phyloP scores from a whole-genome alignment of 2,797 vertebrate genomes.

The Pogonophryne albipinna region DNA sequence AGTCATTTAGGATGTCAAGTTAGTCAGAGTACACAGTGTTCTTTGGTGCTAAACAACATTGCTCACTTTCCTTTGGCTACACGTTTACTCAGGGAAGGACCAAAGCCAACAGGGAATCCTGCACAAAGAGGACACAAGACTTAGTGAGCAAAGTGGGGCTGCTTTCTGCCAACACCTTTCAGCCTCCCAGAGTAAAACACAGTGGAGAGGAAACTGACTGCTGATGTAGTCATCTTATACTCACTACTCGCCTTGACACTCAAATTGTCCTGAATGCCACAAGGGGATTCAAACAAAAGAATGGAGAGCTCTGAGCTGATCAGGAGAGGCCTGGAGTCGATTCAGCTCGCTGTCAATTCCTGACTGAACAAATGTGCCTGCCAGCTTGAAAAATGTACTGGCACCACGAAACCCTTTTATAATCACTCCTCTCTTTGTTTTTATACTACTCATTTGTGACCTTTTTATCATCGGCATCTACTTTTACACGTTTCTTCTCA shows the following conservation, averaged over 20 bases:
- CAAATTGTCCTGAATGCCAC: constrained; percentile 78
- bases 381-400: constrained; percentile 57
- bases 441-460: neutral
- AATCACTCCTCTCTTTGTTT: constrained; percentile 25
- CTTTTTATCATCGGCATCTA: constrained; percentile 6
- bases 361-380: constrained; percentile 66
- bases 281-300: constrained; percentile 76
- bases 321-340: constrained; percentile 66
- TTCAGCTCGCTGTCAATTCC: constrained; percentile 74
- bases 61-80: constrained; percentile 63
- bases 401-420: constrained; percentile 36
- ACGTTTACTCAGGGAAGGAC: constrained; percentile 39
- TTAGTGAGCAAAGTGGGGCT: constrained; percentile 34
- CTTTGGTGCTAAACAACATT: constrained; percentile 25
- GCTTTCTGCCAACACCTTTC: constrained; percentile 51
- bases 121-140: constrained; percentile 31
- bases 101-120: constrained; percentile 34
- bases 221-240: constrained; percentile 79
- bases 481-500: neutral
- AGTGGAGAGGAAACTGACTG: constrained; percentile 76
- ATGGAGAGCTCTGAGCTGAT: constrained; percentile 65
- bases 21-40: constrained; percentile 46
- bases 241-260: constrained; percentile 65
- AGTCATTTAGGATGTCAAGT: constrained; percentile 40
- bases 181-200: constrained; percentile 73